These are phyloP conservation scores for Drosophila pegasa DNA, from an alignment of 2,888 invertebrate genomes.

Conservation along the genomic window DNA sequence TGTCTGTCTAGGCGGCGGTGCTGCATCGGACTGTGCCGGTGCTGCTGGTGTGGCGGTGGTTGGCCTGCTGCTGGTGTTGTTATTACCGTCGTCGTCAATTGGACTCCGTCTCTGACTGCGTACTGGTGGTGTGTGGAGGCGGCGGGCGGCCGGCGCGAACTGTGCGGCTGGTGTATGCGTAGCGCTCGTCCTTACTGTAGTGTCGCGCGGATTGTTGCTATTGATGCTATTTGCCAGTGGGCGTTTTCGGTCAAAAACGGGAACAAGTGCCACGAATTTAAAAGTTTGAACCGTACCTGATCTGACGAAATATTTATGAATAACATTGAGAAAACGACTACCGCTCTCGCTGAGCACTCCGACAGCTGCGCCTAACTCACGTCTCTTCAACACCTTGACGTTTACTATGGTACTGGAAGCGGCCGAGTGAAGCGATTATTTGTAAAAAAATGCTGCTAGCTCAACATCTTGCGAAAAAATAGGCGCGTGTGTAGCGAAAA, in stretches of 20 bases:
- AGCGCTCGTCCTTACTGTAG: slow-evolving; percentile 4
- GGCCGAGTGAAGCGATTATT: no score
- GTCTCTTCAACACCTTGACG: no score
- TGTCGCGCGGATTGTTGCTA: slow-evolving; percentile 15
- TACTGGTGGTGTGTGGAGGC: no score
- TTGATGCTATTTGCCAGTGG: slow-evolving; percentile 44
- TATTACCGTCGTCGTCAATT: slow-evolving; percentile 16
- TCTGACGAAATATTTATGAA: slow-evolving; percentile 44
- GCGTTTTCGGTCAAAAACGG: slow-evolving; percentile 57
- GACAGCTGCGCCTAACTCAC: slow-evolving; percentile 20
- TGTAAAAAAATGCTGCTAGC: no score
- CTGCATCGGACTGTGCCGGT: slow-evolving; percentile 3
- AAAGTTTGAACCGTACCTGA: slow-evolving; percentile 60
- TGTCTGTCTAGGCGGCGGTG: slow-evolving; percentile 24
- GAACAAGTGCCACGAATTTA: slow-evolving; percentile 60
- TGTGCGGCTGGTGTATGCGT: slow-evolving; percentile 8
- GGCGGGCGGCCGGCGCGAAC: no score
- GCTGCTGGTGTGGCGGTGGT: neutral
- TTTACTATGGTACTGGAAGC: no score
- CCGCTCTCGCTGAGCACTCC: neutral
- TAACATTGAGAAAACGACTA: slow-evolving; percentile 4
- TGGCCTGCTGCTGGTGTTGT: slow-evolving; percentile 8
- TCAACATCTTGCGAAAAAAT: no score
- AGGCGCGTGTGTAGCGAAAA: no score
- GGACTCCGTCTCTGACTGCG: no score